Conservation (phyloP, 2,888 invertebrate genomes). For the Eupelmus urozonus region DNA sequence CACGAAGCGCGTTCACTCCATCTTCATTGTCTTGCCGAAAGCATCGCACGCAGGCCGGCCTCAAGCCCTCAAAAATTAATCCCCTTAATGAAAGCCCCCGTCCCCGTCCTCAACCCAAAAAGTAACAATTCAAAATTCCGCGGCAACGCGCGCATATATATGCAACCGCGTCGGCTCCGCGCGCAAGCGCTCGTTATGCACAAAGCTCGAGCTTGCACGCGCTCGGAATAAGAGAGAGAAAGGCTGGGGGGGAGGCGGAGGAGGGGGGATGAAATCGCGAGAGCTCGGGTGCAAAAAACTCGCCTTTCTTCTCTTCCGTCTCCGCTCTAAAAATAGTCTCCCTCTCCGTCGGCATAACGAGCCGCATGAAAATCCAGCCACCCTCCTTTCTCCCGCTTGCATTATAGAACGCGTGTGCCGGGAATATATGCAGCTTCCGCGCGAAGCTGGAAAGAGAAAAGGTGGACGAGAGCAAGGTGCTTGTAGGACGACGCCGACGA, state of each 20-base stretch:
- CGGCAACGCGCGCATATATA: no score
- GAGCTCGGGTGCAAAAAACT: constrained; percentile 4
- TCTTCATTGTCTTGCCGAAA: no score
- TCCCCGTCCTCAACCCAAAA: no score
- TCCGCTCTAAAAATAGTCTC: constrained; percentile 12
- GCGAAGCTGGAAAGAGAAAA: constrained; percentile 22
- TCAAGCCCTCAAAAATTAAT: not conserved
- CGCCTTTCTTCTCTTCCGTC: not conserved
- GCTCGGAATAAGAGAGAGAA: not conserved
- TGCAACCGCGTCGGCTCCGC: no score
- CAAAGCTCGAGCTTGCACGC: not conserved
- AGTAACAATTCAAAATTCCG: no score
- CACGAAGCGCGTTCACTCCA: no score
- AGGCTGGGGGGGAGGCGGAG: no score
- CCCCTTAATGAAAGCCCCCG: not conserved
- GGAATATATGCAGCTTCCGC: constrained; percentile 33
- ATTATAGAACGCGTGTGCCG: constrained; percentile 22
- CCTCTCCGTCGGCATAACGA: no score
- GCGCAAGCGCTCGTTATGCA: not conserved
- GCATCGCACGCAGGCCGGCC: not conserved
- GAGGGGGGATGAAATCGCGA: no score
- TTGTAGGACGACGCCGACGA: constrained; percentile 30
- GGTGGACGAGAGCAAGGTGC: constrained; percentile 14
- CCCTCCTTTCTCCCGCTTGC: not conserved
- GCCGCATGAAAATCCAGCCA: no score